phyloP scores from a whole-genome alignment of 2,888 invertebrate species.

The Gandaritis pyraliata region DNA sequence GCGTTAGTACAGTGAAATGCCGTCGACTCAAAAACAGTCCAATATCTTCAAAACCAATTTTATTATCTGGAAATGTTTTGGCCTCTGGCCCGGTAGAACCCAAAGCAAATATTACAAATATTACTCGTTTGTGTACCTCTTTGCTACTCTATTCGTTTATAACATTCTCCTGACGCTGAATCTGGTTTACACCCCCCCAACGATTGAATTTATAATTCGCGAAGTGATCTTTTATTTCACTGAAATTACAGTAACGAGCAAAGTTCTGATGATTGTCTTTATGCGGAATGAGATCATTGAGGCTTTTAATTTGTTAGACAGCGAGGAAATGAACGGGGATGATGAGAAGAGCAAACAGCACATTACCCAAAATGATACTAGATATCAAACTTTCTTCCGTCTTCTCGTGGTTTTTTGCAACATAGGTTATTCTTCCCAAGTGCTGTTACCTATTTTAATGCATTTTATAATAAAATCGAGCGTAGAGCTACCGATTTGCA shows the following conservation, averaged over 20 bases:
- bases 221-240: conserved; percentile 69
- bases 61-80: conserved; percentile 59
- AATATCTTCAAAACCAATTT: conserved; percentile 59
- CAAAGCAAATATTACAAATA: conserved; percentile 57
- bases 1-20: conserved; percentile 28
- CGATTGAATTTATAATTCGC: conserved; percentile 61
- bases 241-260: conserved; percentile 58
- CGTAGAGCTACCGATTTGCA: conserved; percentile 64
- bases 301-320: conserved; percentile 61
- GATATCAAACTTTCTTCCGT: conserved; percentile 55
- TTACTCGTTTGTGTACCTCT: conserved; percentile 57
- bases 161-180: conserved; percentile 63
- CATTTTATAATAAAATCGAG: conserved; percentile 51
- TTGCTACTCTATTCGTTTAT: conserved; percentile 54
- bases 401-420: conserved; percentile 49
- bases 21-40: conserved; percentile 46
- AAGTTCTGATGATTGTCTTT: conserved; percentile 61
- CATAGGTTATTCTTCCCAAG: conserved; percentile 50
- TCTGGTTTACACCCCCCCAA: conserved; percentile 60
- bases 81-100: conserved; percentile 59
- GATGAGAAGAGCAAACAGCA: conserved; percentile 51
- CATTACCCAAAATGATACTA: conserved; percentile 46
- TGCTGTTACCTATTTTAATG: conserved; percentile 54
- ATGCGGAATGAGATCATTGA: conserved; percentile 57
- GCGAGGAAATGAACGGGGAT: conserved; percentile 56